Conservation (phyloP, 2,888 invertebrate genomes). For the Melanophora roralis region DNA sequence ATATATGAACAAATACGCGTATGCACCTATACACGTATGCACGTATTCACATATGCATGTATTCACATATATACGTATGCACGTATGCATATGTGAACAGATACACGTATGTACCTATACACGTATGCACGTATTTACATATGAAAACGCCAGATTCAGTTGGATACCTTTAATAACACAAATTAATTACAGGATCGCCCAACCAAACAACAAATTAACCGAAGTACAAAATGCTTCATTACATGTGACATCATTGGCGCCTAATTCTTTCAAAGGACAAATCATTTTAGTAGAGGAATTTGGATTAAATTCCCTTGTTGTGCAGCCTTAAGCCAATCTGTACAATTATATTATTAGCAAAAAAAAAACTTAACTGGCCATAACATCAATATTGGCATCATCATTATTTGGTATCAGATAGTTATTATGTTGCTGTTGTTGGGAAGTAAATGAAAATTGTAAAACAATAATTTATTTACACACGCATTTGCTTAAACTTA, state of each 20-base stretch:
- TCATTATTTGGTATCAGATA: conserved; percentile 34
- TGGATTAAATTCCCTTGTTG: background rate
- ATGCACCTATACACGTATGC: no score
- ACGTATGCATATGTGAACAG: no score
- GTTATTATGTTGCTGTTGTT: conserved; percentile 19
- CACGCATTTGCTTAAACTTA: background rate
- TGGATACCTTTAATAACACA: conserved; percentile 39
- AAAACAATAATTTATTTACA: conserved; percentile 55
- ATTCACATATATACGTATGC: no score
- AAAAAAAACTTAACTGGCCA: background rate
- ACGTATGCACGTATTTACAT: no score
- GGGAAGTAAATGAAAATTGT: no score
- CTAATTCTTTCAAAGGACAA: background rate
- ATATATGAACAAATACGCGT: no score
- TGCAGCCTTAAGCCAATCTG: background rate
- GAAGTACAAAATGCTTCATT: background rate
- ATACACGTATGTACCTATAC: no score
- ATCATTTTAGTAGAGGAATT: background rate
- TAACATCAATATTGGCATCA: background rate
- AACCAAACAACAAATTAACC: background rate
- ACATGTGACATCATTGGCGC: conserved; percentile 9
- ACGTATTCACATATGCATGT: no score
- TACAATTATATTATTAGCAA: background rate
- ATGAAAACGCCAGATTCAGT: conserved; percentile 7
- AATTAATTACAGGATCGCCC: conserved; percentile 45